phyloP scores from a whole-genome alignment of 2,113 vertebrate genomes.

The Arvicanthis niloticus region DNA sequence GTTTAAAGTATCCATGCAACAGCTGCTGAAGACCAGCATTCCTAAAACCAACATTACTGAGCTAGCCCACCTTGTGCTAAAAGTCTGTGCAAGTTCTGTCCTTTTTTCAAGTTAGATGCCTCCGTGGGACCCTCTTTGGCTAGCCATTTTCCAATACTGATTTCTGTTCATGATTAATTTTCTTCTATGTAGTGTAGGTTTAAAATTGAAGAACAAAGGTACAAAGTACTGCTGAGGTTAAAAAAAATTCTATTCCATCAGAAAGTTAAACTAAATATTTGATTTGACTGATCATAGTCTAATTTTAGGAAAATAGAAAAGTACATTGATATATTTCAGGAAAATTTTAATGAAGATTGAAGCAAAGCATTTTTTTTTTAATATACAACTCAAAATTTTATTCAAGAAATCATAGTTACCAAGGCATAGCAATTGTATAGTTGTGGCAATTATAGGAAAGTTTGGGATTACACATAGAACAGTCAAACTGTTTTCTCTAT shows the following conservation, averaged over 20 bases:
- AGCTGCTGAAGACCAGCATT: neutral
- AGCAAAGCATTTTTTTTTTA: neutral
- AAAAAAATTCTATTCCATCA: neutral
- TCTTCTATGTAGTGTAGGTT: neutral
- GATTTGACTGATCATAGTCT: neutral
- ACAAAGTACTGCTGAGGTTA: neutral
- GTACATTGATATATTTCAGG: neutral
- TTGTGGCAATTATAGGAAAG: neutral
- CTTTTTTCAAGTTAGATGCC: neutral
- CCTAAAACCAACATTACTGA: neutral
- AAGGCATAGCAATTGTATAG: neutral
- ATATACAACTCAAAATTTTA: slow-evolving; percentile 30
- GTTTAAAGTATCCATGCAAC: neutral
- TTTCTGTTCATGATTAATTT: neutral
- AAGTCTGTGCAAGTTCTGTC: neutral
- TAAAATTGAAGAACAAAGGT: neutral
- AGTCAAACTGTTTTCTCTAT: neutral
- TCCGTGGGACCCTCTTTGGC: neutral
- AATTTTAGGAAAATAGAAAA: slow-evolving; percentile 22
- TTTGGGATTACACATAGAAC: neutral
- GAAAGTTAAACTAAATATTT: neutral
- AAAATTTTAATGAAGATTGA: neutral
- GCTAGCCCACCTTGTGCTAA: neutral
- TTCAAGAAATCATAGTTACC: slow-evolving; percentile 13
- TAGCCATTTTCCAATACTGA: neutral